phyloP scores from a whole-genome alignment of 2,113 vertebrate genomes.

The Hydrolagus affinis region DNA sequence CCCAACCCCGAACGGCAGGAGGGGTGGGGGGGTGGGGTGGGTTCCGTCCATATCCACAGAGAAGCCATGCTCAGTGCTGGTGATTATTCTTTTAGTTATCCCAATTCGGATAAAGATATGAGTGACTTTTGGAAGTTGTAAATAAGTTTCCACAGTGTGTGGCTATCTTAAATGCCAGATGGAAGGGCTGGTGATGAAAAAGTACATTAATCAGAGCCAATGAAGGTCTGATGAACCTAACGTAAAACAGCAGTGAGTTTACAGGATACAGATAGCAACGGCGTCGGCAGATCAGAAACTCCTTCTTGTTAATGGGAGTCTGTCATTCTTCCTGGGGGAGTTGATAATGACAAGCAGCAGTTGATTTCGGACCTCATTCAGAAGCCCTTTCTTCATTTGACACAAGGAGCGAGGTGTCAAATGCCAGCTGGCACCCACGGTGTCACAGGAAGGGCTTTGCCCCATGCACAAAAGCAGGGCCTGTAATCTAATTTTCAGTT shows the following conservation, averaged over 20 bases:
- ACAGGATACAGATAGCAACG: neutral
- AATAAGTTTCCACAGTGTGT: neutral
- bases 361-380: constrained; percentile 28
- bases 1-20: too few relatives aligned
- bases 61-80: too few relatives aligned
- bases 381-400: constrained; percentile 23
- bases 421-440: constrained; percentile 12
- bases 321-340: constrained; percentile 25
- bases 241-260: constrained; percentile 8
- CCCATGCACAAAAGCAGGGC: neutral
- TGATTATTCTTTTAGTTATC: neutral
- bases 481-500: constrained; percentile 23
- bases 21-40: too few relatives aligned
- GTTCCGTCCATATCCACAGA: too few relatives aligned
- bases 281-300: constrained; percentile 8
- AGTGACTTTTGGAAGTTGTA: neutral
- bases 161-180: neutral
- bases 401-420: constrained; percentile 25
- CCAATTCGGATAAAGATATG: neutral
- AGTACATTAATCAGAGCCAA: constrained; percentile 5
- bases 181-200: neutral
- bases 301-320: neutral
- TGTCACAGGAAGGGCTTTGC: constrained; percentile 27
- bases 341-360: constrained; percentile 24
- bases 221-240: neutral